phyloP scores from a whole-genome alignment of 2,888 invertebrate species.

The Nomada fucata region DNA sequence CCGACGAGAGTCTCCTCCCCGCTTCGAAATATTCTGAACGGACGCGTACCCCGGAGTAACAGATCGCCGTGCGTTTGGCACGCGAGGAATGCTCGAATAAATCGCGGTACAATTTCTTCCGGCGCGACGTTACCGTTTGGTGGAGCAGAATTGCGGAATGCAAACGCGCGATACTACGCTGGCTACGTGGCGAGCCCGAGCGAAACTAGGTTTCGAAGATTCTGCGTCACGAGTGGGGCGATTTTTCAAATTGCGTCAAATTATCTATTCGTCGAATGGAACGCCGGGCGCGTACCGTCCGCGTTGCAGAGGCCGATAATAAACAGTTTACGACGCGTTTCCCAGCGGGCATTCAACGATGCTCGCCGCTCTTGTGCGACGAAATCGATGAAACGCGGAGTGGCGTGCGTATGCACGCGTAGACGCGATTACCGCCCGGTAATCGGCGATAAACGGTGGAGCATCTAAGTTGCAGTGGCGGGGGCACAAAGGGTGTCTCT shows the following conservation, averaged over 20 bases:
- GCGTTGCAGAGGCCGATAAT: conserved; percentile 18
- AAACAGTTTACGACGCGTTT: neutral
- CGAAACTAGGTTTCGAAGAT: too few species aligned
- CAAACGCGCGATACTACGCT: conserved; percentile 55
- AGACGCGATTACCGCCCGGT: conserved; percentile 25
- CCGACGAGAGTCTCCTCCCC: neutral
- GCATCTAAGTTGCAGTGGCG: neutral
- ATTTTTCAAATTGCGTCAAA: too few species aligned
- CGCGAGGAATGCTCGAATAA: conserved; percentile 29
- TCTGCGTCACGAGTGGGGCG: too few species aligned
- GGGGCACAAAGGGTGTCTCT: conserved; percentile 8
- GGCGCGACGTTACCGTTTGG: conserved; percentile 18
- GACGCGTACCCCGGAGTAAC: neutral
- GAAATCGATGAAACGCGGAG: neutral
- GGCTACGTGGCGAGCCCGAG: neutral
- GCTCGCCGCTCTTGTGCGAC: neutral
- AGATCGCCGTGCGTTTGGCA: neutral
- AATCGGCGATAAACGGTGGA: conserved; percentile 9
- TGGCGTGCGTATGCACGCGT: neutral
- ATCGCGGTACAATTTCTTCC: conserved; percentile 31
- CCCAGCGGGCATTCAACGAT: neutral
- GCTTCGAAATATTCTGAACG: neutral
- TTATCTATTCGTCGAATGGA: too few species aligned
- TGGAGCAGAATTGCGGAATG: conserved; percentile 50
- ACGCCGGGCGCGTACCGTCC: too few species aligned